Percentiles rank a stretch among this genome's conserved stretches.
These are phyloP conservation scores for Drosophila kuntzei DNA, from an alignment of 2,888 invertebrate genomes.

Conservation along the genomic window DNA sequence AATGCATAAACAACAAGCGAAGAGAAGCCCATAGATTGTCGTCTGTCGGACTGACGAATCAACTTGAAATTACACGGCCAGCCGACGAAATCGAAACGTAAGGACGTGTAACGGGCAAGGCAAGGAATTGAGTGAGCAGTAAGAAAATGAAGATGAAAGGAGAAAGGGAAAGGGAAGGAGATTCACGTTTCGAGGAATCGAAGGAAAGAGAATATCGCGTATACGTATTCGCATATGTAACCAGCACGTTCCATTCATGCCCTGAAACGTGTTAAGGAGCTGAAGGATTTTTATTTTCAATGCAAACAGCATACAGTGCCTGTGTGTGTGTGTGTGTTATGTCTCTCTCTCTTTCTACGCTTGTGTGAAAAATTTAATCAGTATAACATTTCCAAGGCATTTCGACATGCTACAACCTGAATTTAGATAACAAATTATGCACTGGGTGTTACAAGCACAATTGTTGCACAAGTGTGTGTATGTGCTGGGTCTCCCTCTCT, in stretches of 20 bases:
- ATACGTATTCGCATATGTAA: conserved; percentile 26
- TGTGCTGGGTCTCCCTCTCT: background rate
- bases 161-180: background rate
- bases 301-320: conserved; percentile 51
- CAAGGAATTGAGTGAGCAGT: conserved; percentile 2
- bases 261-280: conserved; percentile 76
- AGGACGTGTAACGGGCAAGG: conserved; percentile 31
- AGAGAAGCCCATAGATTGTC: conserved; percentile 27
- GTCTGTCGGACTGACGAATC: conserved; percentile 33
- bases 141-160: background rate
- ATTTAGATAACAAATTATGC: conserved; percentile 84
- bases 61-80: conserved; percentile 66
- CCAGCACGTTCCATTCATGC: conserved; percentile 73
- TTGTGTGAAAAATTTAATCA: conserved; percentile 78
- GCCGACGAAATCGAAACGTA: conserved; percentile 27
- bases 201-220: conserved; percentile 15
- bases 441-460: conserved; percentile 48
- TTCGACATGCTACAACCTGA: conserved; percentile 80
- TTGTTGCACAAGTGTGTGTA: conserved; percentile 58
- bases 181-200: background rate
- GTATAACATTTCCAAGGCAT: conserved; percentile 75
- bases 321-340: conserved; percentile 7
- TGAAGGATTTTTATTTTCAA: conserved; percentile 69
- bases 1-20: conserved; percentile 74
- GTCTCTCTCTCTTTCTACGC: background rate